Base-by-base conservation (phyloP, 2,113 vertebrate species). In the Callorhinus ursinus region DNA sequence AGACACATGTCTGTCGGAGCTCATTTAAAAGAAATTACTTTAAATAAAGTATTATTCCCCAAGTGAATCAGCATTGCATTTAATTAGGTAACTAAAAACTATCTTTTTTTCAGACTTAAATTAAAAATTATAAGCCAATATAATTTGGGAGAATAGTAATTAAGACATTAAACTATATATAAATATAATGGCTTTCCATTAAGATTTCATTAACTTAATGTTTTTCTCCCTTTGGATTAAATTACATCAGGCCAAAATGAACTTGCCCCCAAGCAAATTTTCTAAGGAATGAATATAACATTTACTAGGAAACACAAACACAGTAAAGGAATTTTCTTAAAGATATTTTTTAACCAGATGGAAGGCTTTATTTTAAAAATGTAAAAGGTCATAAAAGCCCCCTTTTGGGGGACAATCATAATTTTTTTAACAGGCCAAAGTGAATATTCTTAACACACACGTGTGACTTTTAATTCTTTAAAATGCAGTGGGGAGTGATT, bases 341-440 rank as follows among this genome's bases (percentile, higher is more conserved):
- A 46, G 77, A 0, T 96, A 19, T 42, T 96, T 86, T 97, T 96
- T 76, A 95, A n/a, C 69, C 57, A 90, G 69, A 39, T 69, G 90
- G 92, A 95, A 97, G 33, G 88, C 7, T 93, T 97, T 90, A 88
- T 59, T 88, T 95, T 87, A 97, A 88, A 90, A 97, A 97, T 90
- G 69, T 90, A 84, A 97, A 72, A 77, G 85, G 36, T 97, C 83
- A 95, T 81, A 96, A 28, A 96, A 97, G 9, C 5, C 22, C 7
- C 15, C 7, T 12, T 83, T 94, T 63, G 42, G 21, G 33, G 65
- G 46, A 86, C 63, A 94, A 55, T 90, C 88, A 92, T 89, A 97
- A 96, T 63, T 86, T 93, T 90, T 97, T 97, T 95, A 97, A 96
- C 39, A 96, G 94, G 72, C 79, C 65, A 59, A 81, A 97, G 83